These are phyloP conservation scores for Chrysolina haemoptera DNA, from an alignment of 2,888 invertebrate genomes.

Conservation along the genomic window DNA sequence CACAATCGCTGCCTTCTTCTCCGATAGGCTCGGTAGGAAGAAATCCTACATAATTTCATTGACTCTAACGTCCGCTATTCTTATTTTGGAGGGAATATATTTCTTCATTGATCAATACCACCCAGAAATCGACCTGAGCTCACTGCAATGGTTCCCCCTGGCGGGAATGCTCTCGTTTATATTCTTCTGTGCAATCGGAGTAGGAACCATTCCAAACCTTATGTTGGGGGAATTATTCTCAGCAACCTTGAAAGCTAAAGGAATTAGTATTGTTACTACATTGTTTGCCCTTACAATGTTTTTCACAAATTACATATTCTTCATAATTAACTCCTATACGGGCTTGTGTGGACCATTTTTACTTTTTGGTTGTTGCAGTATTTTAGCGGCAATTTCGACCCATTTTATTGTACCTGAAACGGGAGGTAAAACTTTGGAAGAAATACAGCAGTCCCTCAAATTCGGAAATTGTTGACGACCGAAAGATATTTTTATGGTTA, in stretches of 20 bases:
- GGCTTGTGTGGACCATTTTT: conserved; percentile 63
- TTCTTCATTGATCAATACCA: conserved; percentile 55
- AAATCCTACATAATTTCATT: conserved; percentile 55
- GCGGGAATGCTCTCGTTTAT: conserved; percentile 60
- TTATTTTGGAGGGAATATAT: conserved; percentile 47
- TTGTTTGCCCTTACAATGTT: conserved; percentile 55
- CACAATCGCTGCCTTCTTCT: conserved; percentile 51
- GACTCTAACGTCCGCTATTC: conserved; percentile 50
- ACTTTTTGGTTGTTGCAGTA: conserved; percentile 57
- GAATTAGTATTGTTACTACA: conserved; percentile 56
- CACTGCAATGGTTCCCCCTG: conserved; percentile 61
- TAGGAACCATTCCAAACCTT: conserved; percentile 60
- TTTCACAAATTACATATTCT: conserved; percentile 60
- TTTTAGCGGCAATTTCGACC: conserved; percentile 55
- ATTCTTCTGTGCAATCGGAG: conserved; percentile 56
- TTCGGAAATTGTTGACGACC: no score
- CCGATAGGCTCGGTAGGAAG: conserved; percentile 56
- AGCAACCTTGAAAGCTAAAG: conserved; percentile 62
- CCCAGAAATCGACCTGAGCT: conserved; percentile 50
- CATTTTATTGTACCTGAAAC: conserved; percentile 64
- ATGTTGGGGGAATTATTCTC: conserved; percentile 62
- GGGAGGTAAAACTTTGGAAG: conserved; percentile 64
- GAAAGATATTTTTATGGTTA: neutral
- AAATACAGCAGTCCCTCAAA: conserved; percentile 61
- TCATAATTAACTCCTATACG: conserved; percentile 56